Base-by-base conservation (phyloP, 1,140 invertebrate genomes). In the Bombus sylvicola region DNA sequence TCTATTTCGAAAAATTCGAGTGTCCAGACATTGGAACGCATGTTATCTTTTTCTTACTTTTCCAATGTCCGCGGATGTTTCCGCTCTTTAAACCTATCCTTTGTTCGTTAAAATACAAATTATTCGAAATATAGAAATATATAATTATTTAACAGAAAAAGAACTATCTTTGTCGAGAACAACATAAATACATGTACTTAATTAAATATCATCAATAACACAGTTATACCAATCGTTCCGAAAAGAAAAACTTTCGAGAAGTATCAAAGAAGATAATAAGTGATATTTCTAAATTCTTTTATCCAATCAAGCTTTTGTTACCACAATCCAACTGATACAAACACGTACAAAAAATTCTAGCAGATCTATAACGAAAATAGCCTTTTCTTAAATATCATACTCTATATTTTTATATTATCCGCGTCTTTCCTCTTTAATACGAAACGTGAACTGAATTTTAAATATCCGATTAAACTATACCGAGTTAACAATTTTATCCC, bases 121-220 rank as follows among this genome's bases (percentile, higher is more conserved):
- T 87, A 69, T 76, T 66, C 28, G 25, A 87, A 57, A 66, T 18
- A 71, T 80, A 79, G 15, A 79, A 79, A 73, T 82, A 79, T 72
- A 66, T 64, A 53, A 62, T 74, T 43, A 89, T 89, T 66, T 37
- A 31, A 74, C 79, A 57, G 75, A 71, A 53, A 28, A n/a, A 39
- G 41, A 31, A 3, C 62, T 31, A 13, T 69, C 15, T 39, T 31
- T 28, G 25, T 8, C 39, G 8, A 62, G 31, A 76, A 75, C 8
- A 31, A 53, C 18, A 53, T 1, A 53, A 53, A 53, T 53, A 75
- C 37, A 82, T 37, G 87, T 88, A 86, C 88, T 86, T 88, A 88
- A 89, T 86, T 53, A 22, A 53, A 22, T 22, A 22, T 53, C 18
- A 81, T 78, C 64, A 34, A 34, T 76, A 53, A 47, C 72, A 88